Evolutionary conservation across 1,140 invertebrate genomes (phyloP).

Genomic region (Theocolax elegans): DNA sequence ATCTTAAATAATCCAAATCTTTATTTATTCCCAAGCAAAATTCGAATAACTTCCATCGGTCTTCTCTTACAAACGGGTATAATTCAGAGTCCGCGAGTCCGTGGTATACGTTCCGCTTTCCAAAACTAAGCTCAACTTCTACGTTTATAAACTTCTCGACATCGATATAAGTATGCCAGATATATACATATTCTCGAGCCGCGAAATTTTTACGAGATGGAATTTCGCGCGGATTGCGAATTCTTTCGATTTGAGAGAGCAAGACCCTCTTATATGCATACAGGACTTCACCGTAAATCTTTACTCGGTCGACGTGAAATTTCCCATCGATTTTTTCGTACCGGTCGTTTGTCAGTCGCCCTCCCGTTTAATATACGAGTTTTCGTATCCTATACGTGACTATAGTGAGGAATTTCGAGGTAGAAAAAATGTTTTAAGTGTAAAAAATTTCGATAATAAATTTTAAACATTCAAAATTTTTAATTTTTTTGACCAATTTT

Average conservation of each 20-base stretch:
- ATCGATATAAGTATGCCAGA: neutral
- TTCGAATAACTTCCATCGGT: constrained; percentile 3
- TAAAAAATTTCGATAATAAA: too few species aligned
- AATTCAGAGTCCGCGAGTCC: constrained; percentile 20
- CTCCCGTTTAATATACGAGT: too few species aligned
- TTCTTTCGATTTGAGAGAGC: neutral
- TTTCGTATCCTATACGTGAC: too few species aligned
- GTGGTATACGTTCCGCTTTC: neutral
- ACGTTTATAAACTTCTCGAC: neutral
- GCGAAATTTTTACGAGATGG: neutral
- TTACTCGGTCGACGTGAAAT: too few species aligned
- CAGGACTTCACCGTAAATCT: constrained; percentile 11
- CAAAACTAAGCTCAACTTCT: too few species aligned
- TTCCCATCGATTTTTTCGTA: too few species aligned
- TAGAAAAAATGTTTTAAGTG: too few species aligned
- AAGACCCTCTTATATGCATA: neutral
- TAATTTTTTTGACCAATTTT: too few species aligned
- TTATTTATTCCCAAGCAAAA: constrained; percentile 13
- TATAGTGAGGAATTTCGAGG: too few species aligned
- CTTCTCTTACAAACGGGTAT: neutral
- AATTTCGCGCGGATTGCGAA: neutral
- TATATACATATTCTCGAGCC: neutral
- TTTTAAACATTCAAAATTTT: too few species aligned
- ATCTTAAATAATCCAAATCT: constrained; percentile 28
- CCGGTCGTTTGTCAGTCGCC: too few species aligned